Base-by-base conservation (phyloP, 2,888 invertebrate genomes). In the Cryptus armator region DNA sequence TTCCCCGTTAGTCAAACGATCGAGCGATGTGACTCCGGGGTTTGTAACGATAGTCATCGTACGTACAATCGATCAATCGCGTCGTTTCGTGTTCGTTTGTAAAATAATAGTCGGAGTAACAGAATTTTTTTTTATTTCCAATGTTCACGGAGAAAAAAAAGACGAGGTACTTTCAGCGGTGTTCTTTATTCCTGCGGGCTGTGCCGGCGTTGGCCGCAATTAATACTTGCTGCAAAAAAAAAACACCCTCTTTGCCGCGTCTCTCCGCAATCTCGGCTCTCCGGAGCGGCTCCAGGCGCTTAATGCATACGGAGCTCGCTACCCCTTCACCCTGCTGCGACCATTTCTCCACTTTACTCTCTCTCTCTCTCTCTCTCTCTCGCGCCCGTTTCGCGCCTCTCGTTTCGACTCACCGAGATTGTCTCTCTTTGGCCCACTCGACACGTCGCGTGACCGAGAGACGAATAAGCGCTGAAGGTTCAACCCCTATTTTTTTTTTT, bases 261-360 rank as follows among this genome's bases (percentile, higher is more conserved):
- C 37, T 5, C 62, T 74, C 46, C 62, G 74, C 56, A 24, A 74
- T 74, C 74, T 59, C 32, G 87, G 86, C 71, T 62, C 37, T 81
- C 53, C 83, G 71, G 62, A 86, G 76, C 74, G 62, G 79, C 70
- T 81, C 81, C 85, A 86, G 84, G 67, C 77, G 14, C 66, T 6
- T 19, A 16, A 66, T 29, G 9, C 48, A 53, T n/a, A 10, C 37
- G 16, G 37, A 56, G 29, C 16, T 32, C 44, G 51, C 51, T 32
- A 7, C 24, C 48, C 32, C 12, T 7, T n/a, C 29, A 14, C 44
- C 44, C 56, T 71, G 56, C 37, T 68, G 19, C 29, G 14, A 44
- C 46, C 24, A 19, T 24, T 56, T 56, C 56, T 68, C 48, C 68
- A 29, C 24, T 68, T 46, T 37, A 59, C 59, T 59, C 56, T 32